A percentile compares a stretch with the other conserved stretches of the same genome.
Evolutionary conservation across 2,888 invertebrate genomes (phyloP).

Genomic region (Euzetes globulus): DNA sequence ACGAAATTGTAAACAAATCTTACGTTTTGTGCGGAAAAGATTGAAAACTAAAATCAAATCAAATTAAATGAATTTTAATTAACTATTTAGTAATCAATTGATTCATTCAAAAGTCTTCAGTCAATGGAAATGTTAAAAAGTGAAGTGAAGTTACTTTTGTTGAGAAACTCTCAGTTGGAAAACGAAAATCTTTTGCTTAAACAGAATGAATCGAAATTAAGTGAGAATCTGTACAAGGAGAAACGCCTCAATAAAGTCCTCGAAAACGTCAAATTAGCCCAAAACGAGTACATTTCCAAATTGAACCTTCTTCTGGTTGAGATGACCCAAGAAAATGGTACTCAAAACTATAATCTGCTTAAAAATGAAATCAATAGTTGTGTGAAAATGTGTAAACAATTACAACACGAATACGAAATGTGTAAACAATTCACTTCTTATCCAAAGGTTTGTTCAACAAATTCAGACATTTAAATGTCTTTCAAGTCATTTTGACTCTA

Average conservation of each 20-base stretch:
- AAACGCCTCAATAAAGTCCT: neutral
- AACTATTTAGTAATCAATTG: neutral
- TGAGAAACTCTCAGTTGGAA: conserved; percentile 11
- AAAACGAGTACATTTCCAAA: conserved; percentile 18
- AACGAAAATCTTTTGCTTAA: neutral
- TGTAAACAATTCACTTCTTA: neutral
- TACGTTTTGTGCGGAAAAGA: no score
- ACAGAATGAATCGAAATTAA: neutral
- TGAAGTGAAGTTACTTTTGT: conserved; percentile 21
- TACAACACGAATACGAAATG: conserved; percentile 9
- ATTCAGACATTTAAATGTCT: neutral
- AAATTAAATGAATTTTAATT: no score
- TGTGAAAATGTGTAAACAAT: conserved; percentile 12
- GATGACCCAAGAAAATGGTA: neutral
- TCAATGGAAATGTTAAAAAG: conserved; percentile 20
- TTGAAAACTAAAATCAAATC: no score
- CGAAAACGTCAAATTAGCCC: neutral
- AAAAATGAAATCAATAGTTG: neutral
- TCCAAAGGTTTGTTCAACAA: neutral
- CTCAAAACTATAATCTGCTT: neutral
- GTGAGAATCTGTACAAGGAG: neutral
- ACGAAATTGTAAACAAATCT: no score
- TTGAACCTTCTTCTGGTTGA: neutral
- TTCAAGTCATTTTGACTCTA: neutral
- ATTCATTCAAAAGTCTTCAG: neutral